Percentiles rank a stretch among this genome's conserved stretches.
These are phyloP conservation scores for Augochlorella aurata DNA, from an alignment of 2,888 invertebrate genomes.

Conservation along the genomic window DNA sequence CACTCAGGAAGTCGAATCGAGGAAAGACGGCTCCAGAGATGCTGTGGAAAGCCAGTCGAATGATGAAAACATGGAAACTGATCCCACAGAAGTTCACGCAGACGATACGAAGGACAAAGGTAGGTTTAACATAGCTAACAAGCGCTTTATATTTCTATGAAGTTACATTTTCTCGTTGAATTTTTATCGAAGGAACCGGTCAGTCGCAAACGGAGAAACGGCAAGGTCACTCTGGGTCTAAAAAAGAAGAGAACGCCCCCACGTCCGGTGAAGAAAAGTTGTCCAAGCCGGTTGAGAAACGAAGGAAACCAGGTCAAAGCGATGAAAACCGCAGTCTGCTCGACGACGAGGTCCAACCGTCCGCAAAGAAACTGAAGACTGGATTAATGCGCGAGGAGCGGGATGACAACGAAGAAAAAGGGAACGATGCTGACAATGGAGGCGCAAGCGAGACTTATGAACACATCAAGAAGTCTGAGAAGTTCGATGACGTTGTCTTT, in stretches of 20 bases:
- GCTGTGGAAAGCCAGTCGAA: constrained; percentile 78
- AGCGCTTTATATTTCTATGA: neutral
- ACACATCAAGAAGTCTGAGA: constrained; percentile 91
- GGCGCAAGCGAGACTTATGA: constrained; percentile 87
- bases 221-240: constrained; percentile 86
- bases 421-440: constrained; percentile 81
- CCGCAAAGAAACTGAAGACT: constrained; percentile 85
- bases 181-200: constrained; percentile 80
- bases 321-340: constrained; percentile 89
- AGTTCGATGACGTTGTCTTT: constrained; percentile 88
- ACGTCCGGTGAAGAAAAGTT: constrained; percentile 80
- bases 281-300: constrained; percentile 83
- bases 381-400: constrained; percentile 83
- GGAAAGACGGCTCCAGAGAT: constrained; percentile 80
- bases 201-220: constrained; percentile 89
- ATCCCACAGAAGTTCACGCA: constrained; percentile 79
- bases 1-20: constrained; percentile 82
- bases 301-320: constrained; percentile 89
- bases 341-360: constrained; percentile 84
- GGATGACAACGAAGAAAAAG: constrained; percentile 83
- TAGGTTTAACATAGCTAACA: neutral
- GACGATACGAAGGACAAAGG: constrained; percentile 86
- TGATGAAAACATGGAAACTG: constrained; percentile 75
- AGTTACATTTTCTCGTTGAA: neutral
- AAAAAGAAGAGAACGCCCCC: constrained; percentile 78